Conservation (phyloP, 2,888 invertebrate species). For the Phortica magna region DNA sequence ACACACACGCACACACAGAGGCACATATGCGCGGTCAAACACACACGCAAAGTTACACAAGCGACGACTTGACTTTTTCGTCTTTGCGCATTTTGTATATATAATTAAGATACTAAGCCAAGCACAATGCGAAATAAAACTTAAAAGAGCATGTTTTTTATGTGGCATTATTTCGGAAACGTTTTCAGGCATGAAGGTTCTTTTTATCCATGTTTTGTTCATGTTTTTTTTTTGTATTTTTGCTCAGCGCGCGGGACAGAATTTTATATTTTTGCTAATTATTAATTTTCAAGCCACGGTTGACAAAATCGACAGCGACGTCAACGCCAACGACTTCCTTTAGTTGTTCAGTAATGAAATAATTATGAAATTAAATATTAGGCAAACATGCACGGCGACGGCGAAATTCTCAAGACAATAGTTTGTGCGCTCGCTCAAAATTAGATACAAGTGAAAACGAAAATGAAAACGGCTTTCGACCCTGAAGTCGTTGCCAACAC, state of each 20-base stretch:
- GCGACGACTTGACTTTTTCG: too few relatives aligned
- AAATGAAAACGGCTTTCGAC: too few relatives aligned
- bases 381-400: too few relatives aligned
- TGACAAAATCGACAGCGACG: conserved; percentile 60
- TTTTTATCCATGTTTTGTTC: conserved; percentile 31
- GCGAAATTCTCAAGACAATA: too few relatives aligned
- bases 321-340: neutral
- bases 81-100: neutral
- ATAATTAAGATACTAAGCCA: conserved; percentile 15
- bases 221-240: conserved; percentile 35
- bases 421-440: too few relatives aligned
- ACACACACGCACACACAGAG: neutral
- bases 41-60: too few relatives aligned
- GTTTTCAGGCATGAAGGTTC: conserved; percentile 70
- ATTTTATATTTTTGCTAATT: conserved; percentile 27
- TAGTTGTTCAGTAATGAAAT: neutral
- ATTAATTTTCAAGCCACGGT: conserved; percentile 60
- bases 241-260: conserved; percentile 41
- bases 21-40: too few relatives aligned
- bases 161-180: conserved; percentile 34
- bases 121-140: conserved; percentile 24
- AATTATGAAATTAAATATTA: neutral
- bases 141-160: conserved; percentile 11
- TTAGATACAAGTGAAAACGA: too few relatives aligned
- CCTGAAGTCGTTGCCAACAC: too few relatives aligned